phyloP scores from a whole-genome alignment of 2,113 vertebrate genomes.

The Caloenas nicobarica region DNA sequence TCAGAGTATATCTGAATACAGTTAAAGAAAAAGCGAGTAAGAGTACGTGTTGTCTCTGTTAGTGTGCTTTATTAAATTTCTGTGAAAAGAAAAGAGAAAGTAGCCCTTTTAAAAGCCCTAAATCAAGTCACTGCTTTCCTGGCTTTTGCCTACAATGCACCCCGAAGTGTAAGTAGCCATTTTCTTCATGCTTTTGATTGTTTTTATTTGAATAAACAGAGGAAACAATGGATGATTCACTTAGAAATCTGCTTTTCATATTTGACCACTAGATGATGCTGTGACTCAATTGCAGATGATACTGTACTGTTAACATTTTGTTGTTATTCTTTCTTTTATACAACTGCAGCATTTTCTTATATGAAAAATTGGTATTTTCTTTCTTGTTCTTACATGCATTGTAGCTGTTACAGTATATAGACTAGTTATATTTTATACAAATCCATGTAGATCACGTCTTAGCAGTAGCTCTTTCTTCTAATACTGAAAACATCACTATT shows the following conservation, averaged over 20 bases:
- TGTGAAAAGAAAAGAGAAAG: background rate
- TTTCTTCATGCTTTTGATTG: background rate
- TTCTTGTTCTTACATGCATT: background rate
- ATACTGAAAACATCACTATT: background rate
- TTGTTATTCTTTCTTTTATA: background rate
- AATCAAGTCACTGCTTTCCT: background rate
- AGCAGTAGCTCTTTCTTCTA: background rate
- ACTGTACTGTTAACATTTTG: background rate
- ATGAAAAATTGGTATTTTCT: background rate
- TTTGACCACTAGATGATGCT: slow-evolving; percentile 55
- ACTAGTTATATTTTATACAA: background rate
- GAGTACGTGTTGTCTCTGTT: background rate
- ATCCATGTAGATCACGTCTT: background rate
- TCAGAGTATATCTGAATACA: background rate
- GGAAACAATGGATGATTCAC: background rate
- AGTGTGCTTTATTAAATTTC: background rate
- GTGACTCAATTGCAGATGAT: background rate
- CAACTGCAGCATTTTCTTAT: background rate
- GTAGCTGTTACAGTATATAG: background rate
- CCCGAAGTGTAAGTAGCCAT: background rate
- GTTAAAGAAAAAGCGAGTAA: background rate
- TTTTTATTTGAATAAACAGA: background rate
- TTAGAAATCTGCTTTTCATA: background rate
- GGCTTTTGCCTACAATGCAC: background rate
- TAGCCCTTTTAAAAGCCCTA: background rate